Percentiles rank a stretch among this genome's conserved stretches.
Conservation (phyloP, 2,888 invertebrate species). For the Eupithecia pulchellata region DNA sequence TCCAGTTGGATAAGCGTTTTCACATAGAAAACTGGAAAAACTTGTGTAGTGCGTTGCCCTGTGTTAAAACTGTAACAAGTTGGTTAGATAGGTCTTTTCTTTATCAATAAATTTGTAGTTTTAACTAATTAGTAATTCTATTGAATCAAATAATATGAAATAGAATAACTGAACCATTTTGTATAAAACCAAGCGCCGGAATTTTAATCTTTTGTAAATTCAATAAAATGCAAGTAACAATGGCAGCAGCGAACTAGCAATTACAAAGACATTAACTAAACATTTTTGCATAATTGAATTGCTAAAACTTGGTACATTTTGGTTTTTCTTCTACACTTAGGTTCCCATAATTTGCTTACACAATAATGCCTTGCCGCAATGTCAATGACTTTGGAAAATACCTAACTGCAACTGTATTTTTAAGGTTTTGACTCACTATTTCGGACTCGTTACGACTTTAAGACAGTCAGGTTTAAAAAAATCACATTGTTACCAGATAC, state of each 20-base stretch:
- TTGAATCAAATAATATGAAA: neutral
- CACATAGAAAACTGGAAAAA: conserved; percentile 28
- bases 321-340: conserved; percentile 8
- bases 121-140: no score
- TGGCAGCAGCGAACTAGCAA: conserved; percentile 8
- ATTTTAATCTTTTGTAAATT: conserved; percentile 6
- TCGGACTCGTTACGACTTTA: neutral
- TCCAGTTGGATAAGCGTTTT: conserved; percentile 15
- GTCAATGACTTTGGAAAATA: conserved; percentile 41
- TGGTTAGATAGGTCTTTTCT: neutral
- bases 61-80: neutral
- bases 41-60: conserved; percentile 12
- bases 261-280: conserved; percentile 20
- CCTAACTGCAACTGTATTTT: conserved; percentile 29
- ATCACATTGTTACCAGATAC: neutral
- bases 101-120: neutral
- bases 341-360: conserved; percentile 34
- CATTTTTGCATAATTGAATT: conserved; percentile 27
- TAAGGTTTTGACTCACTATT: neutral
- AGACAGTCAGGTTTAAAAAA: neutral
- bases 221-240: neutral
- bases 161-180: neutral
- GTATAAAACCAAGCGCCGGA: neutral
- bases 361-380: conserved; percentile 28
- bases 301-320: conserved; percentile 18